Conservation (phyloP, 2,113 vertebrate species). For the Cyanoliseus patagonus region DNA sequence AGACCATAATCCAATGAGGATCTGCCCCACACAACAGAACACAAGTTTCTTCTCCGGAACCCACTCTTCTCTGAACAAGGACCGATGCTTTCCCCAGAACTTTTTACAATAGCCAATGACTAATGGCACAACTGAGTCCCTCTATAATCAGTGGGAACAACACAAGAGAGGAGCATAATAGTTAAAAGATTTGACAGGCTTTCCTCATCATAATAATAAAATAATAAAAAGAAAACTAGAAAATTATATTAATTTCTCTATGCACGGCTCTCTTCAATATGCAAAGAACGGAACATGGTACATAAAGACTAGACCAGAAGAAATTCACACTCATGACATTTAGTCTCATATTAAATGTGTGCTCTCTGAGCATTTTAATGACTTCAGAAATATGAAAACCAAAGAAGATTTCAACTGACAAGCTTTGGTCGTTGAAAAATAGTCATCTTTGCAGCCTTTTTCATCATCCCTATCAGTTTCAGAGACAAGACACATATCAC, state of each 20-base stretch:
- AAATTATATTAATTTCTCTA: neutral
- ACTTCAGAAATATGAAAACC: conserved; percentile 14
- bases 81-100: neutral
- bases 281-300: neutral
- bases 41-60: neutral
- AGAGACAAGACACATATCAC: neutral
- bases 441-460: neutral
- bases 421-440: conserved; percentile 36
- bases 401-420: conserved; percentile 17
- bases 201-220: neutral
- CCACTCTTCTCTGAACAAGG: neutral
- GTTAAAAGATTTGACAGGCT: neutral
- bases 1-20: accelerated
- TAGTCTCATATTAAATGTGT: neutral
- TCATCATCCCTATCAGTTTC: conserved; percentile 23
- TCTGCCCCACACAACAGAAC: accelerated
- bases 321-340: neutral
- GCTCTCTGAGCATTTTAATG: conserved; percentile 5
- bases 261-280: neutral
- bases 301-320: neutral
- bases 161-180: neutral
- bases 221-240: too few species aligned
- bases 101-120: neutral
- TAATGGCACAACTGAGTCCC: neutral
- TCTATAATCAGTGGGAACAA: neutral